These are phyloP conservation scores for Troides helena DNA, from an alignment of 2,888 invertebrate genomes.

Conservation along the genomic window DNA sequence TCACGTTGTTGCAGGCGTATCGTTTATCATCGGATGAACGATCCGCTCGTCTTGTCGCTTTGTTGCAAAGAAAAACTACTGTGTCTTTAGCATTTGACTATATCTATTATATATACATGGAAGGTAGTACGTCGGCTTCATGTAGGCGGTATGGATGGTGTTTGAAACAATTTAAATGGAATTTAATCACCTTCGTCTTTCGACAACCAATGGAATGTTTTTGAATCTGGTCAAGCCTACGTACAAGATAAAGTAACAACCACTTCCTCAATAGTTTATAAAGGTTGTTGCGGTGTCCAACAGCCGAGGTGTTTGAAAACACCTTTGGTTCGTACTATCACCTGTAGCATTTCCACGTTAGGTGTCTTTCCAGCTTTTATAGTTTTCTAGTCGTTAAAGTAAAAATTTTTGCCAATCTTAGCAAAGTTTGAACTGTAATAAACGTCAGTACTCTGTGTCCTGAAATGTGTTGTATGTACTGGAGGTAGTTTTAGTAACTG, in stretches of 20 bases:
- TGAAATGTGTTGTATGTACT: too few relatives aligned
- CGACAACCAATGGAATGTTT: conserved; percentile 9
- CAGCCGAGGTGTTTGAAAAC: conserved; percentile 1
- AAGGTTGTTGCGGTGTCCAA: not conserved
- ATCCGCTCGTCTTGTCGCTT: too few relatives aligned
- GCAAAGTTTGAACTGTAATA: too few relatives aligned
- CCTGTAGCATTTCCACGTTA: not conserved
- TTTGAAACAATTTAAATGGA: conserved; percentile 13
- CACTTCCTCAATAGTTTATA: not conserved
- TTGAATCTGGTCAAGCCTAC: conserved; percentile 1
- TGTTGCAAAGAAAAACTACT: too few relatives aligned
- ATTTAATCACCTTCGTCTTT: conserved; percentile 12
- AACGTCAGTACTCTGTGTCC: too few relatives aligned
- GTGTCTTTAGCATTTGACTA: too few relatives aligned
- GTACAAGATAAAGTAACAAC: not conserved
- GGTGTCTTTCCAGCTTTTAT: not conserved
- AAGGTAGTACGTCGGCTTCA: too few relatives aligned
- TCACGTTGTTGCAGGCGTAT: too few relatives aligned
- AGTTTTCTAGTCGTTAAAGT: not conserved
- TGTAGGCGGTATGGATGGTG: not conserved
- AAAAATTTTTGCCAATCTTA: not conserved
- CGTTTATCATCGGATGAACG: too few relatives aligned
- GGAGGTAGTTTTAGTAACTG: too few relatives aligned
- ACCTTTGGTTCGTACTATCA: not conserved
- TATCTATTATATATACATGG: too few relatives aligned